Base-by-base conservation (phyloP, 2,113 vertebrate genomes). In the Callithrix jacchus region DNA sequence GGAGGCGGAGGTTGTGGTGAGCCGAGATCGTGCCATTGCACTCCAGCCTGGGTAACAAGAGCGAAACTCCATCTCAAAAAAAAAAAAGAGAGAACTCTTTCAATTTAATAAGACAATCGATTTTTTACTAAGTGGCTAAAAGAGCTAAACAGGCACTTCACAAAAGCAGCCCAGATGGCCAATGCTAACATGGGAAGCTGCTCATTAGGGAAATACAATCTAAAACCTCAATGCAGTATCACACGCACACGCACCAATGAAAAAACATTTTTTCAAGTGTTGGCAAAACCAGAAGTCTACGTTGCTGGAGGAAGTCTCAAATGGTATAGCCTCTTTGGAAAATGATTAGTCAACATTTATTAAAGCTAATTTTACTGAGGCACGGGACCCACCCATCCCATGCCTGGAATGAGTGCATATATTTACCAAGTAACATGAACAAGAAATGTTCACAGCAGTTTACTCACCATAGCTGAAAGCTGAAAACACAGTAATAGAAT, bases 201-300 rank as follows among this genome's bases (percentile, higher is more conserved):
- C 40, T 92, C 70, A 94, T 42, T 90, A 80, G 68, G 61, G 81
- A 94, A 94, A 92, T 54, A 66, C 21, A 77, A 77, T 83, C 56
- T 16, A 66, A 97, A 96, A 87, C 21, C 54, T 76, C 64, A 70
- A 0, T 35, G 6, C 30, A 6, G 10, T n/a, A 47, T 35, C 61
- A 64, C 61, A 27, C 61, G 30, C 27, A 64, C 64, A 16, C 9
- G 42, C 12, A 8, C 84, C 58, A 56, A 35, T n/a, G 66, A 90
- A 6, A 54, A 66, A 70, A 56, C 16, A 9, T 4, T 47, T 89
- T 25, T 32, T 32, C 61, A 10, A 74, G 32, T 13, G 40, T 76
- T 84, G 82, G 52, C 42, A 82, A 82, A 23, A 76, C 4, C n/a
- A 64, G 71, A 83, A 73, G 9, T 25, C 49, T 52, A 3, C 32